phyloP scores from a whole-genome alignment of 2,888 invertebrate genomes.

The Apotomis capreana region DNA sequence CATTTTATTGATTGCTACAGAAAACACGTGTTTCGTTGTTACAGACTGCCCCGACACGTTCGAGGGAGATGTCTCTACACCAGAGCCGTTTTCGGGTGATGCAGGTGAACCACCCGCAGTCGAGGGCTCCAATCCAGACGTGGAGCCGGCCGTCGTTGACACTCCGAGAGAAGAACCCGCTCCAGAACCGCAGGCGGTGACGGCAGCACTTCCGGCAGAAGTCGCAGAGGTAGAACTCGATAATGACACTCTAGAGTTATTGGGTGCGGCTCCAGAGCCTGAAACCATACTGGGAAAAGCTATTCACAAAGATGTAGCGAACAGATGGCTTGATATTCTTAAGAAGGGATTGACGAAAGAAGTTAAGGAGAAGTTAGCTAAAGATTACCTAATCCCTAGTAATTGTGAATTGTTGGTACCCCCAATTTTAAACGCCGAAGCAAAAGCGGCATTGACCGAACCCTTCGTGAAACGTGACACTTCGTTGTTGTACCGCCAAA shows the following conservation, averaged over 20 bases:
- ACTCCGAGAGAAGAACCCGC: neutral
- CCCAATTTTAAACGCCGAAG: slow-evolving; percentile 3
- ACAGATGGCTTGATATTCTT: slow-evolving; percentile 5
- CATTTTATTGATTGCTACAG: neutral
- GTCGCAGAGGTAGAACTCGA: neutral
- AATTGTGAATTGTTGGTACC: slow-evolving; percentile 2
- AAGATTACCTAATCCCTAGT: slow-evolving; percentile 1
- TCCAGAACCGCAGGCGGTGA: neutral
- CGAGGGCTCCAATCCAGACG: no score
- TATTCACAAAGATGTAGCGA: slow-evolving; percentile 2
- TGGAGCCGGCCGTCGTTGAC: neutral
- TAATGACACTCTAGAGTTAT: neutral
- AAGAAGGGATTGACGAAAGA: slow-evolving; percentile 1
- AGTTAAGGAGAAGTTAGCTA: neutral
- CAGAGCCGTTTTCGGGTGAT: neutral
- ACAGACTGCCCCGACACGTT: neutral
- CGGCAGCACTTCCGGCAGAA: neutral
- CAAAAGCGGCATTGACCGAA: neutral
- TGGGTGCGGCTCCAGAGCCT: slow-evolving; percentile 8
- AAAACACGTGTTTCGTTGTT: neutral
- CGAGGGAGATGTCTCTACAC: neutral
- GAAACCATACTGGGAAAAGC: neutral
- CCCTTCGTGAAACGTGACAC: neutral
- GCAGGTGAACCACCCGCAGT: neutral
- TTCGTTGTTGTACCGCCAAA: neutral